Conservation (phyloP, 2,888 invertebrate species). For the Synanthedon myopaeformis region DNA sequence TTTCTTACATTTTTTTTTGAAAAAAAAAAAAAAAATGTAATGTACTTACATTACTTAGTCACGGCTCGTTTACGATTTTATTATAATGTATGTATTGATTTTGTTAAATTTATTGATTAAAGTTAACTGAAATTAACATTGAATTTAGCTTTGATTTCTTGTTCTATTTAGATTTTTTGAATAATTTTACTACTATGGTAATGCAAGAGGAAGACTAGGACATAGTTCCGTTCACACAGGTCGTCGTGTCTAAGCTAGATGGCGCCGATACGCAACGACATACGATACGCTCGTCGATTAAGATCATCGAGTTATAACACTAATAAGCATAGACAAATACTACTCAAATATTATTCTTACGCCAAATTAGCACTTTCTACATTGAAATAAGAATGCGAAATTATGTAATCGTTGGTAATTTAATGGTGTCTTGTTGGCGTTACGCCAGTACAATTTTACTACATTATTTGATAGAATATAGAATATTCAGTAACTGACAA, state of each 20-base stretch:
- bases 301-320: constrained; percentile 39
- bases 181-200: no score
- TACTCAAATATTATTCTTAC: constrained; percentile 1
- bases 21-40: no score
- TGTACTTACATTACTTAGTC: no score
- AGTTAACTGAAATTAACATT: no score
- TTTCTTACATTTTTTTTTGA: no score
- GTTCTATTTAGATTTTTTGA: no score
- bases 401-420: constrained; percentile 2
- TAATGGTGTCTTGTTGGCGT: constrained; percentile 16
- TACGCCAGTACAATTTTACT: constrained; percentile 22
- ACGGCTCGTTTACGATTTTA: no score
- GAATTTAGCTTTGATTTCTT: no score
- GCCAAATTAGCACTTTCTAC: constrained; percentile 12
- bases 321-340: constrained; percentile 9
- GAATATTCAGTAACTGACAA: constrained; percentile 24
- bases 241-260: constrained; percentile 11
- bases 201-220: constrained; percentile 27
- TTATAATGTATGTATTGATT: no score
- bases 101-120: no score
- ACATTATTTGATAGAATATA: constrained; percentile 25
- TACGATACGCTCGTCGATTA: constrained; percentile 45
- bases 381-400: constrained; percentile 5
- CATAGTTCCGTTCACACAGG: constrained; percentile 36
- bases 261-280: constrained; percentile 43